These are phyloP conservation scores for Magallana nippona DNA, from an alignment of 2,888 invertebrate genomes.

Conservation along the genomic window DNA sequence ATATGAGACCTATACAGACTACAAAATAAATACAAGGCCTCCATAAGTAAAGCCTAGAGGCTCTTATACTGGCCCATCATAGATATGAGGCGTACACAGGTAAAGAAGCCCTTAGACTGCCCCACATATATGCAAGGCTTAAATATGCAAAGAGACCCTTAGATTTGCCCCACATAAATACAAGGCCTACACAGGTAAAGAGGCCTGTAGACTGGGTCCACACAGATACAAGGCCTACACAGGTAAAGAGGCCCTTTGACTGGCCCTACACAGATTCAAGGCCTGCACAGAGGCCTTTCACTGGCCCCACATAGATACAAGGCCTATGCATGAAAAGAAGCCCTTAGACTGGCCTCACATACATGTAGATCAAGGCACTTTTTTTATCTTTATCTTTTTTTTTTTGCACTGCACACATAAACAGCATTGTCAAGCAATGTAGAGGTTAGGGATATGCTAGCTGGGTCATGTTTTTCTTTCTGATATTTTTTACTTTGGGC, in stretches of 20 bases:
- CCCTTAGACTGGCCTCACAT: too few relatives aligned
- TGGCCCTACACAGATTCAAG: constrained; percentile 86
- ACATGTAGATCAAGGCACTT: too few relatives aligned
- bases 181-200: too few relatives aligned
- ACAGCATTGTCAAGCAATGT: too few relatives aligned
- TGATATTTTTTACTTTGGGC: not conserved
- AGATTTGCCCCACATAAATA: too few relatives aligned
- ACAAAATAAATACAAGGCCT: too few relatives aligned
- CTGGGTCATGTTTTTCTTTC: not conserved
- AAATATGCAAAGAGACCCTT: constrained; percentile 80
- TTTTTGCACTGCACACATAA: too few relatives aligned
- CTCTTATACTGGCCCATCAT: constrained; percentile 82
- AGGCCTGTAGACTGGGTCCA: constrained; percentile 84
- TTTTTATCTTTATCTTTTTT: too few relatives aligned
- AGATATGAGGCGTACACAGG: constrained; percentile 87
- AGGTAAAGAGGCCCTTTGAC: constrained; percentile 67
- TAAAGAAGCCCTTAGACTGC: constrained; percentile 78
- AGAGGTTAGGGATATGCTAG: too few relatives aligned
- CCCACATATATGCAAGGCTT: constrained; percentile 86
- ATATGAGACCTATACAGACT: too few relatives aligned
- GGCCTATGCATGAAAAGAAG: constrained; percentile 84
- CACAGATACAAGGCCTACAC: constrained; percentile 88
- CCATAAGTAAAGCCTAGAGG: not conserved
- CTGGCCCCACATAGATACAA: constrained; percentile 86
- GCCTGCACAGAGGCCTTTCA: constrained; percentile 86